Base-by-base conservation (phyloP, 1,140 invertebrate species). In the Globodera rostochiensis region DNA sequence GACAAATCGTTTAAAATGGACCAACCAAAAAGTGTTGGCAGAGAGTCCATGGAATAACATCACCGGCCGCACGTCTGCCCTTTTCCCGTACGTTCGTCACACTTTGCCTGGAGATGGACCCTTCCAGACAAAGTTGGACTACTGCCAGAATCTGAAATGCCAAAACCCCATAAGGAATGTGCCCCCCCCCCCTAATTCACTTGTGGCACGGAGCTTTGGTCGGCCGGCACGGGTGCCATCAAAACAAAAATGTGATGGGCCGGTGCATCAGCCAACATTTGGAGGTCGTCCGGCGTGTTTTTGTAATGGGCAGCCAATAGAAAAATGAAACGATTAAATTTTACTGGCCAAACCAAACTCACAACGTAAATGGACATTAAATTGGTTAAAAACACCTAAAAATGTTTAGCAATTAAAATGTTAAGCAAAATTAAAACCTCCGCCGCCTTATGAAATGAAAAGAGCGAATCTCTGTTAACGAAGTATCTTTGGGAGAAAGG, bases 201-300 rank as follows among this genome's bases (percentile, higher is more conserved):
- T 90, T 98, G 95, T 0, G 97, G 97, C 77, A 98, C 81, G 21
- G 88, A 80, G 7, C 83, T 89, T 91, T 66, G 92, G 88, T 82
- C 94, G 6, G 93, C 91, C 84, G 94, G 92, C 2, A 94, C 92
- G 1, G 97, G 96, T 0, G 95, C 95, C 73, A 99, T 91, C 19
- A 99, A 91, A 88, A 95, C 97, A 91, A 98, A 99, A 25, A 99
- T 90, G 91, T 98, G 95, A 92, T 99, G 97, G 6, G 96, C 96
- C 0, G 85, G 97, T 11, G 97, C 97, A 92, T 99, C 98, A 13
- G 96, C 97, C 91, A 99, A 93, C 93, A 99, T 94, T 92, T 99
- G 97, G 11, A 99, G 91, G 92, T 99, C 98, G 92, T 99, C 98
- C 1, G 98, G 98, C 79, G 94, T 96, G 91, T 99, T 99, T 93